Evolutionary conservation across 2,113 vertebrate genomes (phyloP).

Genomic region (Nyctereutes procyonoides): DNA sequence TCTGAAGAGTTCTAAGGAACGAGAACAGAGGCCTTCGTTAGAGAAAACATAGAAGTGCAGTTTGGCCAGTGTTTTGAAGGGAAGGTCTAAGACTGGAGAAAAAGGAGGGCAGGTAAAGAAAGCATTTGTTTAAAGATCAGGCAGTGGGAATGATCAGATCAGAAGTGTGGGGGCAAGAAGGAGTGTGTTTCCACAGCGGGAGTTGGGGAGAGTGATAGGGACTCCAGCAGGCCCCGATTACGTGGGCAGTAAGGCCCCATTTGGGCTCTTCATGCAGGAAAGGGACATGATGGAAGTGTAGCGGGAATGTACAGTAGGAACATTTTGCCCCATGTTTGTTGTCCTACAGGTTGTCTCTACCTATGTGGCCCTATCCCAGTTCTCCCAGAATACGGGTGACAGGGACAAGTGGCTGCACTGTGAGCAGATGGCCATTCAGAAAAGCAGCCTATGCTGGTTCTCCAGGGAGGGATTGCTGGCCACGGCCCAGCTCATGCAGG

Average conservation of each 20-base stretch:
- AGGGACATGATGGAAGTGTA: background rate
- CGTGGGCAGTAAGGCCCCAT: background rate
- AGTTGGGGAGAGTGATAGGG: background rate
- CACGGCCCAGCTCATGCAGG: slow-evolving; percentile 63
- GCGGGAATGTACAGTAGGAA: background rate
- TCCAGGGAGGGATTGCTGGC: slow-evolving; percentile 59
- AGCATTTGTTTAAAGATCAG: background rate
- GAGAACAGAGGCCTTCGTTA: background rate
- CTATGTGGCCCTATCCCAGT: slow-evolving; percentile 73
- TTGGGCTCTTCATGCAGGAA: background rate
- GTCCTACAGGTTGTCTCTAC: slow-evolving; percentile 54
- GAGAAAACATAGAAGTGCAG: background rate
- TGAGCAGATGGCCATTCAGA: slow-evolving; percentile 69
- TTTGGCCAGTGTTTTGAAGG: slow-evolving; percentile 5
- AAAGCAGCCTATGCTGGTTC: slow-evolving; percentile 39
- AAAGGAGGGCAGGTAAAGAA: background rate
- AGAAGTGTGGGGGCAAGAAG: background rate
- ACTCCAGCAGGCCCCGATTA: background rate
- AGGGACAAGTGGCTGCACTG: slow-evolving; percentile 59
- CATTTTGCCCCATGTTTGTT: background rate
- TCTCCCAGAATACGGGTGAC: slow-evolving; percentile 59
- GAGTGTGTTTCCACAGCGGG: background rate
- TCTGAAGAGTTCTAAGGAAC: background rate
- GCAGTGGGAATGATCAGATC: background rate
- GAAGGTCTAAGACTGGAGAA: background rate